A percentile compares a stretch with the other conserved stretches of the same genome.
Evolutionary conservation across 2,113 vertebrate genomes (phyloP).

Genomic region (Ciconia boyciana): DNA sequence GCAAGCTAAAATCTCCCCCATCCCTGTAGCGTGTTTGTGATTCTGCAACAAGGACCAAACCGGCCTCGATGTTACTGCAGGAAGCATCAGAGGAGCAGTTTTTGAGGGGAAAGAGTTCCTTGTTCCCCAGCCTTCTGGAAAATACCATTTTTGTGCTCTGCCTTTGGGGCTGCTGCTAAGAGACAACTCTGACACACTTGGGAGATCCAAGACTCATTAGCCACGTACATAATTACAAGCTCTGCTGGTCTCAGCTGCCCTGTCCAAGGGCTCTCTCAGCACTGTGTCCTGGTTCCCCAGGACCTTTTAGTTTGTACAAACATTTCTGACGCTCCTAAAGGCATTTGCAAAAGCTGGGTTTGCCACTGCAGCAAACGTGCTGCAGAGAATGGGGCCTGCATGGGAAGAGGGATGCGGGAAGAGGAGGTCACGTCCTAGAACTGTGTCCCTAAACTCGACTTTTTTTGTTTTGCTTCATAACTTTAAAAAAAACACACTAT

Average conservation of each 20-base stretch:
- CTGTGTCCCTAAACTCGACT: neutral
- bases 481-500: neutral
- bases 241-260: neutral
- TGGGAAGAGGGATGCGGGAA: neutral
- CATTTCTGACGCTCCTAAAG: neutral
- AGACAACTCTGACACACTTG: rapidly evolving
- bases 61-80: rapidly evolving
- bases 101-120: neutral
- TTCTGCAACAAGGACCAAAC: neutral
- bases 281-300: neutral
- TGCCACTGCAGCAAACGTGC: neutral
- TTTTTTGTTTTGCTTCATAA: neutral
- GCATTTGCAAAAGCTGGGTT: neutral
- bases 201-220: rapidly evolving
- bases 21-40: neutral
- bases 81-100: neutral
- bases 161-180: neutral
- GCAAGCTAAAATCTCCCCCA: neutral
- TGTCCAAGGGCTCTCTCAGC: neutral
- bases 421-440: neutral
- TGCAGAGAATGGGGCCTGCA: rapidly evolving
- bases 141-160: neutral
- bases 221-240: neutral
- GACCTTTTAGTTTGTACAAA: neutral
- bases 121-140: neutral